Evolutionary conservation across 2,113 vertebrate genomes (phyloP).

Genomic region (Anarhynchus alexandrinus): DNA sequence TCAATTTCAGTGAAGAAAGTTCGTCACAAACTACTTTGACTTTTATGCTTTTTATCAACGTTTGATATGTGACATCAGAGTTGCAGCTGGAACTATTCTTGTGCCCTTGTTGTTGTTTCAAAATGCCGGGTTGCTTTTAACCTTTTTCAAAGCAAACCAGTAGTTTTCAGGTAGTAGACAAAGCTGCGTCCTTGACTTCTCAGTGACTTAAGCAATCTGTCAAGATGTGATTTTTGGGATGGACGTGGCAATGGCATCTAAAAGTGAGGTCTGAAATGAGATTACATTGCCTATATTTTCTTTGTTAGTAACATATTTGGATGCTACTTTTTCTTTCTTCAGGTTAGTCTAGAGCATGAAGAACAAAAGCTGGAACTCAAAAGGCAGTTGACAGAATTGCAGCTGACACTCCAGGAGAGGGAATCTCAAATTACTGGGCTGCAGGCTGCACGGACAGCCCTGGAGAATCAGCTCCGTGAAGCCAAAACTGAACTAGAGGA

Average conservation of each 20-base stretch:
- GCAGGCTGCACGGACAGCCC: constrained; percentile 86
- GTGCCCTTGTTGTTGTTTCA: neutral
- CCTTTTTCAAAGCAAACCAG: neutral
- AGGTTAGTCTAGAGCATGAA: constrained; percentile 93
- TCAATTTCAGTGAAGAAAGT: neutral
- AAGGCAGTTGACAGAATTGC: constrained; percentile 91
- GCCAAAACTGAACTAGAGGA: constrained; percentile 97
- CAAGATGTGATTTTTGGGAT: neutral
- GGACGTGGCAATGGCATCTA: neutral
- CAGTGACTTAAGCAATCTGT: neutral
- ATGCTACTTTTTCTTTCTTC: neutral
- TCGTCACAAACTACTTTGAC: neutral
- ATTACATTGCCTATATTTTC: neutral
- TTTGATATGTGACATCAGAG: neutral
- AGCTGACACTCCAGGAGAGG: constrained; percentile 91
- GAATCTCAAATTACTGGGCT: constrained; percentile 91
- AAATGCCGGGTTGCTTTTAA: neutral
- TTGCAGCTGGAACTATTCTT: neutral
- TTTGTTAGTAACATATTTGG: neutral
- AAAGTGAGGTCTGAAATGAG: neutral
- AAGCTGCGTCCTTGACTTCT: neutral
- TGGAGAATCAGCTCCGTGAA: constrained; percentile 92
- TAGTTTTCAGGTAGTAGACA: neutral
- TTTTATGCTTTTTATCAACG: neutral
- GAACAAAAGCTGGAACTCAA: constrained; percentile 96